Evolutionary conservation across 1,140 invertebrate genomes (phyloP).

Genomic region (Lepidurus apus): DNA sequence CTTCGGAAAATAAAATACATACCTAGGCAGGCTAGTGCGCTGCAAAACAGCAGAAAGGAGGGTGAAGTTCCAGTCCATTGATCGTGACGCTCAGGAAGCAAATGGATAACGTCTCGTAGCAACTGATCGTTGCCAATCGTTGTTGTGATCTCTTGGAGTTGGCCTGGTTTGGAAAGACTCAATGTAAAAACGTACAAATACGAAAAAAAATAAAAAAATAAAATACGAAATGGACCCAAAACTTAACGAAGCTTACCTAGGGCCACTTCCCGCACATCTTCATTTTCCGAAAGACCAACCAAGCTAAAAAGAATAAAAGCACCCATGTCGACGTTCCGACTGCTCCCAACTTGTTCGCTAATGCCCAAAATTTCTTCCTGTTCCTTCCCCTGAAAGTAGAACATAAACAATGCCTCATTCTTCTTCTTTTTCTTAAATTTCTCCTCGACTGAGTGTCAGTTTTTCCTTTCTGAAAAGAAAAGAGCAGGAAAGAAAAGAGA

Average conservation of each 20-base stretch:
- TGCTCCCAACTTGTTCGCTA: slow-evolving; percentile 11
- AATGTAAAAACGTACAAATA: not conserved
- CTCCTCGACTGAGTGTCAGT: not conserved
- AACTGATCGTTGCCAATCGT: not conserved
- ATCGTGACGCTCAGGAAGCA: slow-evolving; percentile 6
- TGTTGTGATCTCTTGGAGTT: not conserved
- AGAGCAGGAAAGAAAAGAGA: not conserved
- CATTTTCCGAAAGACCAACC: slow-evolving; percentile 18
- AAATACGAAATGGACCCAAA: not conserved
- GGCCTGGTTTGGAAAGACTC: not conserved
- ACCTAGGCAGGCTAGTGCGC: not conserved
- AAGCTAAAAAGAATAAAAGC: slow-evolving; percentile 7
- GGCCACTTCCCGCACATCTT: slow-evolving; percentile 2
- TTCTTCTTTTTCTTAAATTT: not conserved
- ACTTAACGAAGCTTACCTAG: not conserved
- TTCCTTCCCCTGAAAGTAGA: not conserved
- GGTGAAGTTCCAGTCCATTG: not conserved
- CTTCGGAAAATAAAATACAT: not conserved
- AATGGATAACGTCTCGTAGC: slow-evolving; percentile 1
- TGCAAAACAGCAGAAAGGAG: not conserved
- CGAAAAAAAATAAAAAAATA: not conserved
- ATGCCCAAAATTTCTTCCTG: slow-evolving; percentile 21
- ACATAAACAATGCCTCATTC: not conserved
- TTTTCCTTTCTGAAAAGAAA: not conserved
- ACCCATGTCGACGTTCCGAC: not conserved